Base-by-base conservation (phyloP, 2,797 vertebrate genomes). In the Bovichtus variegatus region DNA sequence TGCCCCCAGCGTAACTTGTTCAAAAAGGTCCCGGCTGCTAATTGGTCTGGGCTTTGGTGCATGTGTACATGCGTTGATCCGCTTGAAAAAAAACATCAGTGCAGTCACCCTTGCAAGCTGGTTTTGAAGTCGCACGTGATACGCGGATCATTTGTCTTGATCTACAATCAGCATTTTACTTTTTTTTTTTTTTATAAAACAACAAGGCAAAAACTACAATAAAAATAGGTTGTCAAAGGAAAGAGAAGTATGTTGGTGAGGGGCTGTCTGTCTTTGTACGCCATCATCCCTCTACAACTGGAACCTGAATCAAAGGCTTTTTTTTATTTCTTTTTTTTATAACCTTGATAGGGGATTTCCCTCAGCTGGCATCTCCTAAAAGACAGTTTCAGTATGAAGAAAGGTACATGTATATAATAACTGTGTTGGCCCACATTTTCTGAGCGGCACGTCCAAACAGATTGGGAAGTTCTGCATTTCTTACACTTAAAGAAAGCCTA, bases 241-340 rank as follows among this genome's bases (percentile, higher is more conserved):
- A 47, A 55, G 11, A 63, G 27, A 60, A 38, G 46, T 27, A 16
- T n/a, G 25, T 2, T 11, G 31, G 31, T 6, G 38, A 23, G 10
- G 6, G 31, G 21, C 12, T 3, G 57, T 38, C n/a, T 53, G 11
- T 49, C 50, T 61, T 43, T 51, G 18, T 57, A 41, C 15, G 10
- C 51, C 13, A 23, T 71, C 40, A 58, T 71, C 31, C 21, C 18
- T 74, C n/a, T 63, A 64, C 41, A 43, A 36, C 2, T 57, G 18
- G 23, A 64, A 55, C 70, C 55, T 51, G 41, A 46, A 84, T 71
- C 65, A 75, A 72, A 75, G 68, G 74, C 34, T 44, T 44, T 46
- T 53, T n/a, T n/a, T n/a, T n/a, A n/a, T n/a, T n/a, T n/a, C 34
- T 44, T 44, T 46, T 53, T n/a, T 65, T 58, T n/a, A 12, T 53